Evolutionary conservation across 2,113 vertebrate species (phyloP).

Genomic region (Tragelaphus buxtoni): DNA sequence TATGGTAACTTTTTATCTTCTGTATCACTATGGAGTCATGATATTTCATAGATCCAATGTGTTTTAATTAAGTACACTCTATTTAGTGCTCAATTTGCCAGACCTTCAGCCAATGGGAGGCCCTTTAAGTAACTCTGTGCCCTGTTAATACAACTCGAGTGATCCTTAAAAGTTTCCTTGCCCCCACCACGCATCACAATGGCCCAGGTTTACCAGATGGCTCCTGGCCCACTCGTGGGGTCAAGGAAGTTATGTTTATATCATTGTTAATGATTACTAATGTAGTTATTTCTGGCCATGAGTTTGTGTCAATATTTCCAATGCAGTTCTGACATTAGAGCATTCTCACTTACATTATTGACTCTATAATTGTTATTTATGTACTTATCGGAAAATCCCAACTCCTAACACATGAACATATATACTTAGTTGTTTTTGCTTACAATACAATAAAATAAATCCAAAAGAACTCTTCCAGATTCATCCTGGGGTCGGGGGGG

Average conservation of each 20-base stretch:
- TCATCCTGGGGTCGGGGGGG: rapidly evolving
- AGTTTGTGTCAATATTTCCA: background rate
- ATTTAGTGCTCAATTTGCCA: background rate
- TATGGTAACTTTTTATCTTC: background rate
- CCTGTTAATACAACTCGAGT: background rate
- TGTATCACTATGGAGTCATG: background rate
- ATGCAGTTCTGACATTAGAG: background rate
- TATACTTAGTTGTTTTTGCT: background rate
- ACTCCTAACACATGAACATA: background rate
- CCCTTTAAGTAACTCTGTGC: background rate
- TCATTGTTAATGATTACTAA: background rate
- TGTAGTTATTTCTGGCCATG: background rate
- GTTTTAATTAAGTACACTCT: background rate
- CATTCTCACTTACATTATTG: background rate
- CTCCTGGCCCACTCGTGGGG: background rate
- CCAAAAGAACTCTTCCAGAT: background rate
- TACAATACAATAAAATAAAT: background rate
- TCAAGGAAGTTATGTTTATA: background rate
- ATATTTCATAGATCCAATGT: background rate
- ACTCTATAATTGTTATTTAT: background rate
- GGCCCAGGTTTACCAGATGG: background rate
- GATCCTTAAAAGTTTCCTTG: background rate
- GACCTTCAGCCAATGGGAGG: background rate
- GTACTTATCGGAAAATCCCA: background rate
- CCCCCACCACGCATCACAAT: background rate